A percentile compares a stretch with the other conserved stretches of the same genome.
phyloP scores from a whole-genome alignment of 2,113 vertebrate genomes.

The Nanger granti region DNA sequence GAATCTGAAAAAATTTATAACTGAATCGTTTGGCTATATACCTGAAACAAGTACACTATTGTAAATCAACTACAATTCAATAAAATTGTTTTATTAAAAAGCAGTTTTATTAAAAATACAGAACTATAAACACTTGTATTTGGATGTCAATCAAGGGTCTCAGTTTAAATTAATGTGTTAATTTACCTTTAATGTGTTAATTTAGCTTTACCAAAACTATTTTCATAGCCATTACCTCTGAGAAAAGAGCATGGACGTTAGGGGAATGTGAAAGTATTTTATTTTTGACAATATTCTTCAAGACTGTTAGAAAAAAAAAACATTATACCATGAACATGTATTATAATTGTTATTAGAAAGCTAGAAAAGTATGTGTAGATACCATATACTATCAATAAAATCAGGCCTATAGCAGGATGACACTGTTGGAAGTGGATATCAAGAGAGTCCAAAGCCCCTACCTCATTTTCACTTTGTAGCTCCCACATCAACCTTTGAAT shows the following conservation, averaged over 20 bases:
- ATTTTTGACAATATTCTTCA: not conserved
- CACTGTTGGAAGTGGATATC: not conserved
- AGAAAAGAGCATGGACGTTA: not conserved
- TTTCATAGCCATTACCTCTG: not conserved
- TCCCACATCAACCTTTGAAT: not conserved
- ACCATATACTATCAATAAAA: not conserved
- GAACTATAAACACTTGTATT: not conserved
- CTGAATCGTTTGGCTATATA: not conserved
- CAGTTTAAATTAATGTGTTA: not conserved
- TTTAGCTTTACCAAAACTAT: not conserved
- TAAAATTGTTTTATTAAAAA: not conserved
- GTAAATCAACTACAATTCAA: not conserved
- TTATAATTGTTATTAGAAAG: not conserved
- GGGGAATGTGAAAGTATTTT: not conserved
- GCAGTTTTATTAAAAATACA: not conserved
- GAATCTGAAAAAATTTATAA: not conserved
- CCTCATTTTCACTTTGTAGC: not conserved
- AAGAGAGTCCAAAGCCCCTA: not conserved
- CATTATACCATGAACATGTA: not conserved
- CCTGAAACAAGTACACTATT: not conserved
- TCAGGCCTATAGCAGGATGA: not conserved
- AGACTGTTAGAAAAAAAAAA: constrained; percentile 16
- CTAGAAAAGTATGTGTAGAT: not conserved
- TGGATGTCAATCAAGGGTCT: not conserved
- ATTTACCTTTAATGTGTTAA: not conserved